phyloP scores from a whole-genome alignment of 2,888 invertebrate species.

The Sceliomorpha sp. region DNA sequence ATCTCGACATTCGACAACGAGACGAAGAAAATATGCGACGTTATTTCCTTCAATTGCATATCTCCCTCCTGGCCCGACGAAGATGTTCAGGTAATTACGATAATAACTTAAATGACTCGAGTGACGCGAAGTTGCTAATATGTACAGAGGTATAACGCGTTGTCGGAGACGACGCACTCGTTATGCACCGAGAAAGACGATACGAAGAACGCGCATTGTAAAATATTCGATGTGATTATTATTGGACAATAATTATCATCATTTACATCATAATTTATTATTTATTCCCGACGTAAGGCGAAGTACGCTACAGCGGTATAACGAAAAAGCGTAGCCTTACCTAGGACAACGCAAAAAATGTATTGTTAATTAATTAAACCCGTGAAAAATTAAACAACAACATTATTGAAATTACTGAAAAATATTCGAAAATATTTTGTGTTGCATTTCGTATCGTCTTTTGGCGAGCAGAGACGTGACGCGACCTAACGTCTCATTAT shows the following conservation, averaged over 20 bases:
- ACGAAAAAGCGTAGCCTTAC: no score
- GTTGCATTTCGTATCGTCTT: no score
- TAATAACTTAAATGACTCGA: slow-evolving; percentile 49
- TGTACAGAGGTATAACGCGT: slow-evolving; percentile 35
- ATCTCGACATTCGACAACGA: slow-evolving; percentile 22
- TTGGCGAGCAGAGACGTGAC: no score
- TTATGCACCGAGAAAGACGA: slow-evolving; percentile 25
- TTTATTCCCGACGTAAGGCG: no score
- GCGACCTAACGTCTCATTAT: slow-evolving; percentile 94
- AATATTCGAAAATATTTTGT: slow-evolving; percentile 1
- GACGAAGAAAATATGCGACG: slow-evolving; percentile 17
- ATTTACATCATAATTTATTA: no score
- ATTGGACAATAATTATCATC: not conserved
- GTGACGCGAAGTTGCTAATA: slow-evolving; percentile 40
- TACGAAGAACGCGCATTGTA: no score
- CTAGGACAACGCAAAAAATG: no score
- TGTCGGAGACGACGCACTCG: slow-evolving; percentile 41
- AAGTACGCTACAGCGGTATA: no score
- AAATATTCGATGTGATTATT: no score
- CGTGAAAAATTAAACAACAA: not conserved
- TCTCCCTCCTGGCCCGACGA: no score
- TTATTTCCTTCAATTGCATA: slow-evolving; percentile 24
- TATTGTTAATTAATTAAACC: no score
- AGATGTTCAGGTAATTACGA: slow-evolving; percentile 28
- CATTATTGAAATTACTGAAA: not conserved